Conservation (phyloP, 2,113 vertebrate species). For the Piprites chloris region DNA sequence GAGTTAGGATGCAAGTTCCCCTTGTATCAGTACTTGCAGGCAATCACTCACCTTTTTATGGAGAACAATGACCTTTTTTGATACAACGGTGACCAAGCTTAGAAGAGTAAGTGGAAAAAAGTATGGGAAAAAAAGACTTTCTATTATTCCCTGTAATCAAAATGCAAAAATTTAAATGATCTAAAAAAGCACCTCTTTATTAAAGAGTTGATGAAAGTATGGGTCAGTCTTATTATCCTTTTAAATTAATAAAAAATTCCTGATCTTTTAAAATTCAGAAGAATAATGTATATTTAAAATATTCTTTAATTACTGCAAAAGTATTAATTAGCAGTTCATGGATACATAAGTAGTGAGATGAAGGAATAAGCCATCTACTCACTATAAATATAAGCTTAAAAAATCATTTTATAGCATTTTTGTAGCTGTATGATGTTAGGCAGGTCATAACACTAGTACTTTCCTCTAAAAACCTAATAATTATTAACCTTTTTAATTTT, state of each 20-base stretch:
- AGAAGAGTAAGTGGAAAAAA: slow-evolving; percentile 30
- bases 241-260: slow-evolving; percentile 73
- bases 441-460: slow-evolving; percentile 74
- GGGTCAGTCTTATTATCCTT: slow-evolving; percentile 71
- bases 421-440: slow-evolving; percentile 67
- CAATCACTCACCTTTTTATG: slow-evolving; percentile 3
- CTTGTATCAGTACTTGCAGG: not conserved
- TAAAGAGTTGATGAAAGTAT: slow-evolving; percentile 67
- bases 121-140: not conserved
- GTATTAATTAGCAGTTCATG: slow-evolving; percentile 78
- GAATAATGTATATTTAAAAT: slow-evolving; percentile 76
- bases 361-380: slow-evolving; percentile 66
- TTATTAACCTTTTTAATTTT: slow-evolving; percentile 80
- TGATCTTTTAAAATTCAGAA: slow-evolving; percentile 72
- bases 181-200: slow-evolving; percentile 53
- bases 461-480: slow-evolving; percentile 77
- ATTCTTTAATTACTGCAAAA: slow-evolving; percentile 77
- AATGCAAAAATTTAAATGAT: slow-evolving; percentile 55
- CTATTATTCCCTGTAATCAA: slow-evolving; percentile 44
- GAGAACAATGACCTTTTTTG: slow-evolving; percentile 3
- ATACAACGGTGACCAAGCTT: not conserved
- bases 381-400: slow-evolving; percentile 75
- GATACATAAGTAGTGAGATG: slow-evolving; percentile 65
- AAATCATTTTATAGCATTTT: slow-evolving; percentile 72
- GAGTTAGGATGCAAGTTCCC: not conserved